These are phyloP conservation scores for Silurus asotus DNA, from an alignment of 2,113 vertebrate genomes.

Conservation along the genomic window DNA sequence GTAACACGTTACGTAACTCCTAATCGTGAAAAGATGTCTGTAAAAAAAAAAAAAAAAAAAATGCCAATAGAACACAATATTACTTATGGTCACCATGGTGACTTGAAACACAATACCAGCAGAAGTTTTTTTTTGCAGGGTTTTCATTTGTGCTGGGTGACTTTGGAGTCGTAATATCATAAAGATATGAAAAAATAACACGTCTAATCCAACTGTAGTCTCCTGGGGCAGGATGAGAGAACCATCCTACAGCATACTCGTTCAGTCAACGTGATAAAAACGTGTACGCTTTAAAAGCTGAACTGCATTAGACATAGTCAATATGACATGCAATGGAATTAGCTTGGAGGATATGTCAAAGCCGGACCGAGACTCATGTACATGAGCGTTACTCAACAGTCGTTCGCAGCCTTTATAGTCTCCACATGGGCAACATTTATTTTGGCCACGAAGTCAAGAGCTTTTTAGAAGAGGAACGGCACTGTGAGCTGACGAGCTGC, in stretches of 20 bases:
- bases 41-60: background rate
- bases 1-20: conserved; percentile 9
- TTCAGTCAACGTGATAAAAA: conserved; percentile 5
- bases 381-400: background rate
- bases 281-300: background rate
- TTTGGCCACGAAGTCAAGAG: background rate
- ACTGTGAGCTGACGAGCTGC: conserved; percentile 18
- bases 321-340: conserved; percentile 17
- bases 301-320: conserved; percentile 13
- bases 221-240: background rate
- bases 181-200: background rate
- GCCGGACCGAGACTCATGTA: background rate
- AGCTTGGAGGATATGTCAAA: conserved; percentile 9
- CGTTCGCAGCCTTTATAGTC: conserved; percentile 30
- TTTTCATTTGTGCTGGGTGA: background rate
- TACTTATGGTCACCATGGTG: conserved; percentile 18
- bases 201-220: background rate
- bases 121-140: background rate
- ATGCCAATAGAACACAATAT: conserved; percentile 3
- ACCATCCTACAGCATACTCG: background rate
- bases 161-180: background rate
- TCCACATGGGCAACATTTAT: conserved; percentile 45
- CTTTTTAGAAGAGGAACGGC: conserved; percentile 17
- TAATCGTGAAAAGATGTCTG: conserved; percentile 23
- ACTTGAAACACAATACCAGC: conserved; percentile 16